A percentile compares a stretch with the other conserved stretches of the same genome.
These are phyloP conservation scores for Acronicta leporina DNA, from an alignment of 2,888 invertebrate genomes.

Conservation along the genomic window DNA sequence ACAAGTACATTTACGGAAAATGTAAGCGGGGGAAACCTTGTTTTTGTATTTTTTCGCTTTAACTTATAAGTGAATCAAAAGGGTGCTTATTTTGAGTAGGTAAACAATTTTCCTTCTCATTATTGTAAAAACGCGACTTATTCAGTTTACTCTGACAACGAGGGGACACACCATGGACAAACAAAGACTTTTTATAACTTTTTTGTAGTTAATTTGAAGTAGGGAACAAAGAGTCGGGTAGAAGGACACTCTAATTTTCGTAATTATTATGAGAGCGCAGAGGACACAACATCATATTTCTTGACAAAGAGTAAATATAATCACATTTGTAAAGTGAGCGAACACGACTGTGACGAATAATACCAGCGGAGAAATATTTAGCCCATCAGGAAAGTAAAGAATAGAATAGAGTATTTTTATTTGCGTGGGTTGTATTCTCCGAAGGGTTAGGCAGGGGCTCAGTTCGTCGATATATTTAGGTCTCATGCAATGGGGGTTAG, in stretches of 20 bases:
- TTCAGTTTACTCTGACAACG: constrained; percentile 48
- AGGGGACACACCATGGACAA: constrained; percentile 39
- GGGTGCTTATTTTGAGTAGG: constrained; percentile 36
- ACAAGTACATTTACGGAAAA: constrained; percentile 8
- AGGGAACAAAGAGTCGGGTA: constrained; percentile 52
- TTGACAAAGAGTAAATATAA: constrained; percentile 31
- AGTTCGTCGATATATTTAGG: no score
- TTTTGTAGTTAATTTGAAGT: constrained; percentile 65
- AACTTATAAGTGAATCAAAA: constrained; percentile 33
- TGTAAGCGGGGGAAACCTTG: constrained; percentile 3
- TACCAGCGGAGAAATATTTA: constrained; percentile 23
- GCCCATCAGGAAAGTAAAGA: constrained; percentile 7
- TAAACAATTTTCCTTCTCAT: constrained; percentile 45
- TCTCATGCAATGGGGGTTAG: no score
- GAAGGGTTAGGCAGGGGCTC: no score
- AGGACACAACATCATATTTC: constrained; percentile 53
- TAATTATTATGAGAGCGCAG: constrained; percentile 44
- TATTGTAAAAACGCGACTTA: constrained; percentile 44
- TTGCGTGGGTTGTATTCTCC: no score
- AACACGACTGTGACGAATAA: constrained; percentile 36
- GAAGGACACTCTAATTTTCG: constrained; percentile 41
- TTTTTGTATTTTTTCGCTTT: constrained; percentile 21
- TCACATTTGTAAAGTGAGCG: constrained; percentile 33
- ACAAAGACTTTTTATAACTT: constrained; percentile 64
- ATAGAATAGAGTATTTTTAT: no score